Conservation (phyloP, 1,140 invertebrate species). For the Cydia splendana region DNA sequence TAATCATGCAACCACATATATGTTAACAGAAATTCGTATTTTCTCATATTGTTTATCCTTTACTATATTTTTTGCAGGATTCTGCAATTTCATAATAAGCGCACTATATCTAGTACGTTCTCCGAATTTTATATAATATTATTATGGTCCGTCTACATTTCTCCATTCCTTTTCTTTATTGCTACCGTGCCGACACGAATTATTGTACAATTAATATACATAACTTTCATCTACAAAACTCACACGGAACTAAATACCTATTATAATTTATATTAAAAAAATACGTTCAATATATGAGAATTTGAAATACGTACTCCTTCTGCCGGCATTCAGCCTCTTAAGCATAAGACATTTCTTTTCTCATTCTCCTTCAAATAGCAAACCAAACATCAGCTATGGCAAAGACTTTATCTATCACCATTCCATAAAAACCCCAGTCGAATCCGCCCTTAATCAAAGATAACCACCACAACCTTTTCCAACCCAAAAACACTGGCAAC, state of each 20-base stretch:
- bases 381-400: no score
- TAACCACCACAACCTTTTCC: background rate
- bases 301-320: no score
- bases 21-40: no score
- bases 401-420: background rate
- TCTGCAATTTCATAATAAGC: background rate
- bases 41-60: no score
- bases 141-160: background rate
- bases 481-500: conserved; percentile 11
- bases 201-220: background rate
- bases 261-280: no score
- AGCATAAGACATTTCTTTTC: background rate
- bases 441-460: background rate
- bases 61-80: no score
- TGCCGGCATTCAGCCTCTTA: no score
- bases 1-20: no score
- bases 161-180: background rate
- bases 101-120: background rate
- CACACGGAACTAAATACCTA: no score
- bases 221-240: no score
- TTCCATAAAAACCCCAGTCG: background rate
- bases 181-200: background rate
- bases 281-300: background rate
- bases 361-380: background rate
- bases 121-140: background rate